Percentiles rank a stretch among this genome's conserved stretches.
These are phyloP conservation scores for Acleris laterana DNA, from an alignment of 2,888 invertebrate species.

Conservation along the genomic window DNA sequence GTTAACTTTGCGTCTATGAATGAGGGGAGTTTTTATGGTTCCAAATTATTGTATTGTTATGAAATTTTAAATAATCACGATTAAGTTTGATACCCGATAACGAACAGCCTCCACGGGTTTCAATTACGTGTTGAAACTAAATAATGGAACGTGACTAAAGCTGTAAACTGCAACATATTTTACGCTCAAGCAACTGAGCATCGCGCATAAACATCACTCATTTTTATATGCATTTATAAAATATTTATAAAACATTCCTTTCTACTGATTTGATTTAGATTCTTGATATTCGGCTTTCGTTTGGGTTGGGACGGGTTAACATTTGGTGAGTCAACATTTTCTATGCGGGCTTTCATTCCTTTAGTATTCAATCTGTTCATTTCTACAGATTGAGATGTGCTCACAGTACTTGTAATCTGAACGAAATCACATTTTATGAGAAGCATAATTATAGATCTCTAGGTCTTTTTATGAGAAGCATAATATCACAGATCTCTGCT, in stretches of 20 bases:
- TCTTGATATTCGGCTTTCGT: not conserved
- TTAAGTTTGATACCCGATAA: conserved; percentile 6
- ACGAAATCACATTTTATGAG: no score
- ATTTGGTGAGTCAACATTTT: not conserved
- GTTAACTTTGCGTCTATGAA: no score
- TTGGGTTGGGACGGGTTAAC: not conserved
- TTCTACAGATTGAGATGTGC: not conserved
- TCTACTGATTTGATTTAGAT: not conserved
- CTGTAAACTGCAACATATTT: conserved; percentile 6
- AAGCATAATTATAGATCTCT: no score
- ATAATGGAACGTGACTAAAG: conserved; percentile 28
- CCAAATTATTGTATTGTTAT: conserved; percentile 2
- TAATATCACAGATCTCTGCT: no score
- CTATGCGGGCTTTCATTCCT: not conserved
- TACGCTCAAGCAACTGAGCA: conserved; percentile 17
- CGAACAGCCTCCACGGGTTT: not conserved
- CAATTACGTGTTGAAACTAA: conserved; percentile 27
- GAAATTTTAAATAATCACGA: conserved; percentile 21
- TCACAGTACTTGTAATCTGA: no score
- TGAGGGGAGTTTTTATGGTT: no score
- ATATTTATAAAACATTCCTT: not conserved
- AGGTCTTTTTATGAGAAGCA: no score
- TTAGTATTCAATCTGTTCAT: not conserved
- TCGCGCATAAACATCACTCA: not conserved
- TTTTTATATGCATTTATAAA: not conserved